Evolutionary conservation across 2,113 vertebrate species (phyloP).

Genomic region (Callopanchax toddi): DNA sequence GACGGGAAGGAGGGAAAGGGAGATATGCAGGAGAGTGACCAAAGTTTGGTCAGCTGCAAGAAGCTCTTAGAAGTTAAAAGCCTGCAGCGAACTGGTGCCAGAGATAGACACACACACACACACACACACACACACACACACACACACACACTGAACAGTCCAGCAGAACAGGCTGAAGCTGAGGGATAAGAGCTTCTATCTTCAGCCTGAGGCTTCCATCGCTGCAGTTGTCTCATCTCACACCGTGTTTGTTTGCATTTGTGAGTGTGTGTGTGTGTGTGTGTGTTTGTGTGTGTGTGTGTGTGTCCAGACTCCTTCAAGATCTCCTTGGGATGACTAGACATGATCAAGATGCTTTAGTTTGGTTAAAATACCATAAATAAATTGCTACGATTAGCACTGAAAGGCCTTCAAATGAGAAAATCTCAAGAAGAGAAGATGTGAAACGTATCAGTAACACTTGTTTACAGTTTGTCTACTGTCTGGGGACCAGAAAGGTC

Average conservation of each 20-base stretch:
- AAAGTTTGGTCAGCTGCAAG: slow-evolving; percentile 17
- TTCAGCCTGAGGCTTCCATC: slow-evolving; percentile 50
- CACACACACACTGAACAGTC: slow-evolving; percentile 24
- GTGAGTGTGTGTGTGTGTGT: slow-evolving; percentile 1
- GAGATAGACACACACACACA: background rate
- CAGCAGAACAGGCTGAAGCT: slow-evolving; percentile 60
- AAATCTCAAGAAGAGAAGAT: too few relatives aligned
- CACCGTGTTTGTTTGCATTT: background rate
- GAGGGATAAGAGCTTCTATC: slow-evolving; percentile 65
- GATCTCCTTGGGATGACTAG: slow-evolving; percentile 39
- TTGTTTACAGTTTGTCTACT: too few relatives aligned
- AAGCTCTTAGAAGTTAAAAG: slow-evolving; percentile 23
- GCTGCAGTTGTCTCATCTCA: slow-evolving; percentile 29
- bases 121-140: slow-evolving; percentile 27
- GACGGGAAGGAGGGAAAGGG: background rate
- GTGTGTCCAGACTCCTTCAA: background rate
- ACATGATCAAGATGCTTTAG: slow-evolving; percentile 19
- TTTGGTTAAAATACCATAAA: background rate
- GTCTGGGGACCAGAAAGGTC: too few relatives aligned
- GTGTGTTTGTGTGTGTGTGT: background rate
- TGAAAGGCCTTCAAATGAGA: background rate
- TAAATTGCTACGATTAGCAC: background rate
- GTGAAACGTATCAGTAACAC: too few relatives aligned
- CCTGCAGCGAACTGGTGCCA: slow-evolving; percentile 22
- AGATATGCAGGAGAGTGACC: background rate